Percentiles rank a stretch among this genome's conserved stretches.
Evolutionary conservation across 2,888 invertebrate genomes (phyloP).

Genomic region (Lycocerus yunnanus): DNA sequence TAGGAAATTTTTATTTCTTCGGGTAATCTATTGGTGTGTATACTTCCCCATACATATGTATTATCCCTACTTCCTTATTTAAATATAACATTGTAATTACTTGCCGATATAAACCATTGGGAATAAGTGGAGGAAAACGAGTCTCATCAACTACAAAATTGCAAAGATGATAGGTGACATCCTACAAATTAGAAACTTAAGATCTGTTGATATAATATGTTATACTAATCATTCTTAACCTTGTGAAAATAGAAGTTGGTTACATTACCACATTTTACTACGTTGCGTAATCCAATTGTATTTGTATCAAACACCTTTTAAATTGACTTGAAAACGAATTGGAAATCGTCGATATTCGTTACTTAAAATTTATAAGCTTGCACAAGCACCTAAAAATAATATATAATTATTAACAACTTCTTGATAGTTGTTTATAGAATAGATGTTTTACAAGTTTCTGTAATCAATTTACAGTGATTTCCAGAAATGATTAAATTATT

Average conservation of each 20-base stretch:
- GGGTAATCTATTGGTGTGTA: background rate
- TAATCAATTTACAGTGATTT: too few species aligned
- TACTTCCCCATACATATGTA: background rate
- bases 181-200: background rate
- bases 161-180: background rate
- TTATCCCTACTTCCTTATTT: too few species aligned
- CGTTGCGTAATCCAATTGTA: background rate
- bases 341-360: background rate
- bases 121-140: background rate
- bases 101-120: background rate
- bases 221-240: background rate
- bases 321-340: background rate
- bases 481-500: too few species aligned
- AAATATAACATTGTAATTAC: background rate
- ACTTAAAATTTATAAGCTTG: background rate
- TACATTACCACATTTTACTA: background rate
- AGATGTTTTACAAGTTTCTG: too few species aligned
- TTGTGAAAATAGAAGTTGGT: background rate
- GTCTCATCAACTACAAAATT: background rate
- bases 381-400: background rate
- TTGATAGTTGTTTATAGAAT: too few species aligned
- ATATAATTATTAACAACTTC: too few species aligned
- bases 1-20: too few species aligned
- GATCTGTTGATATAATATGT: too few species aligned
- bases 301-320: background rate